A percentile compares a stretch with the other conserved stretches of the same genome.
phyloP scores from a whole-genome alignment of 2,888 invertebrate genomes.

The Chloroclysta siterata region DNA sequence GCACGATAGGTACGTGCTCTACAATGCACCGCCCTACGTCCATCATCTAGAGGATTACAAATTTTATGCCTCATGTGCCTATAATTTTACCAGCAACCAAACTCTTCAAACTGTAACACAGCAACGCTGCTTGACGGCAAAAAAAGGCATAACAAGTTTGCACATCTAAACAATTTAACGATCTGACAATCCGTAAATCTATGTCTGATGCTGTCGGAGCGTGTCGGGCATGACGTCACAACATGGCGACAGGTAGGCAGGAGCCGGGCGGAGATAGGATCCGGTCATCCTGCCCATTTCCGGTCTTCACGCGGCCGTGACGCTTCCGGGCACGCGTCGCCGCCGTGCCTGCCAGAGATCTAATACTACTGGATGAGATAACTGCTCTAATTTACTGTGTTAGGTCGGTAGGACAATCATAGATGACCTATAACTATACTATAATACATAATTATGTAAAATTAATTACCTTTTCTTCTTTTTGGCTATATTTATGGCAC shows the following conservation, averaged over 20 bases:
- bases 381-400: conserved; percentile 11
- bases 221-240: conserved; percentile 73
- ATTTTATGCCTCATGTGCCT: too few relatives aligned
- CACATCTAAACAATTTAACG: conserved; percentile 19
- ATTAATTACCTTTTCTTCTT: too few relatives aligned
- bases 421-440: too few relatives aligned
- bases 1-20: too few relatives aligned
- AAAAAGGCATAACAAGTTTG: neutral
- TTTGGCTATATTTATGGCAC: too few relatives aligned
- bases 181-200: conserved; percentile 42
- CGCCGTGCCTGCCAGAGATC: conserved; percentile 64
- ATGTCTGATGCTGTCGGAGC: conserved; percentile 41
- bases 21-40: too few relatives aligned
- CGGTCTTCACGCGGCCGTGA: conserved; percentile 85
- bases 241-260: conserved; percentile 80
- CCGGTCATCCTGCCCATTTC: conserved; percentile 85
- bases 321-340: conserved; percentile 84
- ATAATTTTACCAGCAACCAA: too few relatives aligned
- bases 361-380: conserved; percentile 62
- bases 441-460: too few relatives aligned
- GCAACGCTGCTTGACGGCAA: too few relatives aligned
- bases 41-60: too few relatives aligned
- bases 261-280: conserved; percentile 81
- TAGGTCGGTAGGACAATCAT: neutral
- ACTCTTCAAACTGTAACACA: too few relatives aligned